Evolutionary conservation across 2,888 invertebrate species (phyloP).

Genomic region (Eilema depressum): DNA sequence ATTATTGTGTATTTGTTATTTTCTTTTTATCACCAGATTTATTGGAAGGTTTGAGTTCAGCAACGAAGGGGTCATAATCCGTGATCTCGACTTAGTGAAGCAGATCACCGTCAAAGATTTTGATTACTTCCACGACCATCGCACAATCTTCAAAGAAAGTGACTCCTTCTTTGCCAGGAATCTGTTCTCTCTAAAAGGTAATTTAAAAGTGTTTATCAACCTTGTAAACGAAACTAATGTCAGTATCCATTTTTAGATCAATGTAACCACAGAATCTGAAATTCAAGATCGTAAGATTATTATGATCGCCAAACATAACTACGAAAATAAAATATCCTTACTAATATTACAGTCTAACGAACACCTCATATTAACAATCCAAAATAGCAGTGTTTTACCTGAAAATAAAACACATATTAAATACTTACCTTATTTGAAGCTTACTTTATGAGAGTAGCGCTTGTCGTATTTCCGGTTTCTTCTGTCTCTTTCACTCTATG

Average conservation of each 20-base stretch:
- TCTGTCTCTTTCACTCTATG: no score
- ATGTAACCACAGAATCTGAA: not conserved
- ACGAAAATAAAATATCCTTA: no score
- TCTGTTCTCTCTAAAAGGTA: constrained; percentile 75
- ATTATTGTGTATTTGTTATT: not conserved
- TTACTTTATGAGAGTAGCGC: no score
- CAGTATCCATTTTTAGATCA: not conserved
- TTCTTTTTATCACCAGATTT: constrained; percentile 60
- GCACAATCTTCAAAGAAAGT: constrained; percentile 63
- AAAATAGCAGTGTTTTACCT: no score
- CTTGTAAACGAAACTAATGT: not conserved
- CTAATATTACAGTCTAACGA: no score
- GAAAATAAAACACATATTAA: no score
- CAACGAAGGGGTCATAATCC: constrained; percentile 69
- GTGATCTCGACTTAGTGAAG: constrained; percentile 81
- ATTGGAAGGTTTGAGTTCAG: constrained; percentile 78
- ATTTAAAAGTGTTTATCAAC: not conserved
- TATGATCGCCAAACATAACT: no score
- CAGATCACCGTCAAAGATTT: constrained; percentile 83
- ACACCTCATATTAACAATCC: no score
- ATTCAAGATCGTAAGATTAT: not conserved
- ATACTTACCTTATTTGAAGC: no score
- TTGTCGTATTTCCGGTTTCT: no score
- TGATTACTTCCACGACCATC: constrained; percentile 83
- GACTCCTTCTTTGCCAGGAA: constrained; percentile 83